phyloP scores from a whole-genome alignment of 2,113 vertebrate species.

The Nyctereutes procyonoides region DNA sequence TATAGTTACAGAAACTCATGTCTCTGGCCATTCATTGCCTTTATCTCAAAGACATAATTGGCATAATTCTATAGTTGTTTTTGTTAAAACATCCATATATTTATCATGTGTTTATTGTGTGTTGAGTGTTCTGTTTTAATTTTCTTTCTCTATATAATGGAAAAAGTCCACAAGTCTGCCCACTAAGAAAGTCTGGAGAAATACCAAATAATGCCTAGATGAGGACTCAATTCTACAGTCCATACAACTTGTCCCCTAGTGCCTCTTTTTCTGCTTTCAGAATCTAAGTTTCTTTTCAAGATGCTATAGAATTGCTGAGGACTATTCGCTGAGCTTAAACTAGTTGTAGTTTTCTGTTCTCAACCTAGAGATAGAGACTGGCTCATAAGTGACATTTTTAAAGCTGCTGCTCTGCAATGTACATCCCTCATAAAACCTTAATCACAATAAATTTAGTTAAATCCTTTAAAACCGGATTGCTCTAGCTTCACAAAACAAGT shows the following conservation, averaged over 20 bases:
- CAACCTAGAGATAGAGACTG: constrained; percentile 1
- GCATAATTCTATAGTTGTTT: constrained; percentile 5
- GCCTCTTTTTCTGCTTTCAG: background rate
- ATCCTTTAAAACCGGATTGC: constrained; percentile 50
- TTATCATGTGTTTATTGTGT: background rate
- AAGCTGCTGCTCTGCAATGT: background rate
- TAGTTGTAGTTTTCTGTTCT: constrained; percentile 47
- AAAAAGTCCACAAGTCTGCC: background rate
- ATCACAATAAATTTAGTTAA: constrained; percentile 61
- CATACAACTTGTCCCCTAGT: background rate
- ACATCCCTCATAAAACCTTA: constrained; percentile 52
- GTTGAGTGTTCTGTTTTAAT: background rate
- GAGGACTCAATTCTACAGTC: background rate
- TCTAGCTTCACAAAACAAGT: constrained; percentile 47
- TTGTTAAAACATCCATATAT: constrained; percentile 49
- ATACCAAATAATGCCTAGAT: background rate
- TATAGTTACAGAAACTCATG: constrained; percentile 40
- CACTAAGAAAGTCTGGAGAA: constrained; percentile 32
- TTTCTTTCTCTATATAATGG: constrained; percentile 34
- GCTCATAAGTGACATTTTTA: constrained; percentile 57
- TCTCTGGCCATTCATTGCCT: background rate
- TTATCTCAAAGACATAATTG: constrained; percentile 17
- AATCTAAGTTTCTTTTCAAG: constrained; percentile 26
- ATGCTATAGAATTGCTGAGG: background rate
- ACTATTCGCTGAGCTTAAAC: background rate